Base-by-base conservation (phyloP, 2,113 vertebrate species). In the Periophthalmodon schlosseri region DNA sequence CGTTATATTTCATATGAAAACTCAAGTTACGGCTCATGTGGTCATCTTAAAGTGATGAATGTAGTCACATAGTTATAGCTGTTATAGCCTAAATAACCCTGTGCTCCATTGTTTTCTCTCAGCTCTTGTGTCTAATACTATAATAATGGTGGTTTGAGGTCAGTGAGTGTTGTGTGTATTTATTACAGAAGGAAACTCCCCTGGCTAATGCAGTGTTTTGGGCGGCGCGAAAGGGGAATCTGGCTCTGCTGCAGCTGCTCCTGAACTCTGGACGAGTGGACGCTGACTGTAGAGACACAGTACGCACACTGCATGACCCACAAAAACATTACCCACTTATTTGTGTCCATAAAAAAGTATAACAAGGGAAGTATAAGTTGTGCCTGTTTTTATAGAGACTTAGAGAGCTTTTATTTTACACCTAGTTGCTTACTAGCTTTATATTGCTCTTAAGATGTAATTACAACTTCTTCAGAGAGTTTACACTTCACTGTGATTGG, bases 141-240 rank as follows among this genome's bases (percentile, higher is more conserved):
- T 87, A 80, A 15, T 86, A 80, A 86, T 79, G 58, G 24, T 75
- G 84, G 75, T 76, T 50, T 80, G 15, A 78, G 73, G 74, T 65
- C 65, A 76, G 23, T 74, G 52, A 46, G 60, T 89, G 84, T 84
- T 86, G 75, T 88, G 77, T 92, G 79, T 90, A 44, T 88, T 85
- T 85, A 75, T 84, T 76, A 67, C 94, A 99, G 97, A 99, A 98
- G 93, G 97, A 99, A 94, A 99, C 97, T 10, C 98, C 98, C 3
- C 95, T 99, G 23, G 95, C 97, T 90, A 99, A 99, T 36, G 98
- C 98, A 46, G 96, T 96, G 2, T 99, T 99, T 89, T 99, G 98
- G 98, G 97, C 97, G 80, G 96, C 96, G 0, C 94, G 95, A 74
- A 97, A 95, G 89, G 98, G 98, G 85, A 98, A 98, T 92, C 77